phyloP scores from a whole-genome alignment of 2,888 invertebrate genomes.

The Lycophotia porphyrea region DNA sequence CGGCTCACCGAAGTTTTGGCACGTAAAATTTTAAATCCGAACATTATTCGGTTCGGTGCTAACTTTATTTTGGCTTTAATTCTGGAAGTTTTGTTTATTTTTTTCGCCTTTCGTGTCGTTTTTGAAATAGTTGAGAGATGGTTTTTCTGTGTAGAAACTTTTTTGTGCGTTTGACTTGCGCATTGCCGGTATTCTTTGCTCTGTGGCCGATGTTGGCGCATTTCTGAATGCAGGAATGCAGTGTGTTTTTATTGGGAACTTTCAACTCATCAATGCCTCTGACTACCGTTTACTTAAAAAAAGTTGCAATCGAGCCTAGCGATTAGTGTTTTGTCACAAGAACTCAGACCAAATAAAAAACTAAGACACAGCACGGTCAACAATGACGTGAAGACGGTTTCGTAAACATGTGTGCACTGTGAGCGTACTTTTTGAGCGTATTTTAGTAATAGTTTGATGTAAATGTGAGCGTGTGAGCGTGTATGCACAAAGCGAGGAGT shows the following conservation, averaged over 20 bases:
- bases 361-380: too few species aligned
- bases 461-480: too few species aligned
- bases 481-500: too few species aligned
- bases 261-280: neutral
- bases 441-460: too few species aligned
- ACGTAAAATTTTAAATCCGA: constrained; percentile 83
- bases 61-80: constrained; percentile 72
- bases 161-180: constrained; percentile 27
- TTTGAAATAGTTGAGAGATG: constrained; percentile 30
- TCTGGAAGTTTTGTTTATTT: constrained; percentile 49
- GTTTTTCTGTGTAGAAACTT: constrained; percentile 23
- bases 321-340: neutral
- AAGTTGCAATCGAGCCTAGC: too few species aligned
- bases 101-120: constrained; percentile 27
- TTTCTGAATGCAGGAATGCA: neutral
- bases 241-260: neutral
- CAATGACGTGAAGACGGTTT: too few species aligned
- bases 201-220: neutral
- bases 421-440: too few species aligned
- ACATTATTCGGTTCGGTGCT: constrained; percentile 76
- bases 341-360: too few species aligned
- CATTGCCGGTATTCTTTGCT: constrained; percentile 26
- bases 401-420: too few species aligned
- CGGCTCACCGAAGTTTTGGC: constrained; percentile 79
- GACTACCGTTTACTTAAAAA: neutral